These are phyloP conservation scores for Pelecanoides urinatrix DNA, from an alignment of 2,113 vertebrate genomes.

Conservation along the genomic window DNA sequence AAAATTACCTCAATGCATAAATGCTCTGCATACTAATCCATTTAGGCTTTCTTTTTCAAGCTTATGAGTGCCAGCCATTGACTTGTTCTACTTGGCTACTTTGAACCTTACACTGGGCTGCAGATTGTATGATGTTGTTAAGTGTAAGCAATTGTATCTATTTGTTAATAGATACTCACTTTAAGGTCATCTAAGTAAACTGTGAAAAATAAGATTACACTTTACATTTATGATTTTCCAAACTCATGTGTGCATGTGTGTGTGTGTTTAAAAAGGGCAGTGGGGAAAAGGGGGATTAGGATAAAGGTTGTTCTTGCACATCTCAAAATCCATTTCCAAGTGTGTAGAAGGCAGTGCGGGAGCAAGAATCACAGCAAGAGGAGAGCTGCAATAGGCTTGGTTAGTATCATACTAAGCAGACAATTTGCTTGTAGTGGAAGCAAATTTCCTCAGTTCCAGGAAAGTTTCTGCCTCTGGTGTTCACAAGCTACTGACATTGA, in stretches of 20 bases:
- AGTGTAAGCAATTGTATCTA: not conserved
- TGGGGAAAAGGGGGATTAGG: not conserved
- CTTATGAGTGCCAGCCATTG: slow-evolving; percentile 11
- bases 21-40: slow-evolving; percentile 44
- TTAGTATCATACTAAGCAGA: not conserved
- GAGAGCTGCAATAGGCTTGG: not conserved
- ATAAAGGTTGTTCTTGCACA: not conserved
- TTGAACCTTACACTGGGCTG: not conserved
- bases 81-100: slow-evolving; percentile 12
- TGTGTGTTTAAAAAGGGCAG: not conserved
- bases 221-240: not conserved
- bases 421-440: not conserved
- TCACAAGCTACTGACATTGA: not conserved
- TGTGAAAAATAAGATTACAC: not conserved
- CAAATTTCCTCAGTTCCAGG: not conserved
- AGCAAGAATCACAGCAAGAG: not conserved
- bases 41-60: slow-evolving; percentile 31
- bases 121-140: not conserved
- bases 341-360: fast-evolving
- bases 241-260: not conserved
- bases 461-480: not conserved
- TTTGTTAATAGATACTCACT: not conserved
- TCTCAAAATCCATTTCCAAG: not conserved
- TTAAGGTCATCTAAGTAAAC: not conserved
- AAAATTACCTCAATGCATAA: not conserved